Evolutionary conservation across 2,888 invertebrate species (phyloP), one percentile per base, ranked within the genome.

Genomic region (Drosophila kuntzei): DNA sequence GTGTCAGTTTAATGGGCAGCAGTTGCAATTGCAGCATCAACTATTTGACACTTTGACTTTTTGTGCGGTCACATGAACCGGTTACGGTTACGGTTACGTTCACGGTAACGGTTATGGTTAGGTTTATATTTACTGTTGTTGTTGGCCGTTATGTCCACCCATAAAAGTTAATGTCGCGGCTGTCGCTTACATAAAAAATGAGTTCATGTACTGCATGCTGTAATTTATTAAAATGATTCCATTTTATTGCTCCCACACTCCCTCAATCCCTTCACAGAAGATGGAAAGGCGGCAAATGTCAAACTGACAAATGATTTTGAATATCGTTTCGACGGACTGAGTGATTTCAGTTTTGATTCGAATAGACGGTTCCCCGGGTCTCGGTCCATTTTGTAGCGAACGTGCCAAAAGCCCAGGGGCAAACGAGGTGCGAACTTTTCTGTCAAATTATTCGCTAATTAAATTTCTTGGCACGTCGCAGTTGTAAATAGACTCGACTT

Each of bases 391-490:
- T 43, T 3, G n/a, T 7, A 34, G 46, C 34, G 46, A 59, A 60
- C 47, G 54, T 58, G 65, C 53, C 50, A 22, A 58, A 50, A 27
- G 44, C 20, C 20, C 25, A 39, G 57, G 18, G 22, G n/a, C 29
- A 18, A 61, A 77, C 46, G 80, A 69, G 87, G 70, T 73, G 78
- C 62, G 29, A 83, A 80, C 66, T 53, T 66, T 63, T 47, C 65
- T 51, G 51, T 62, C 50, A 69, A 74, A 79, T 79, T 87, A 79
- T 70, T 69, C 75, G 71, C 71, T 85, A 85, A 85, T 85, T 85
- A 79, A 85, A 89, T 85, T 85, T 73, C 89, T 62, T 62, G 70
- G 59, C 89, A 85, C 80, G 89, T 89, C 59, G 54, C 25, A 29
- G 44, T 43, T 44, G 57, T 63, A 59, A 83, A 67, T 69, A 58